Percentiles rank a stretch among this genome's conserved stretches.
Evolutionary conservation across 2,797 vertebrate genomes (phyloP).

Genomic region (Cichlasoma orientale): DNA sequence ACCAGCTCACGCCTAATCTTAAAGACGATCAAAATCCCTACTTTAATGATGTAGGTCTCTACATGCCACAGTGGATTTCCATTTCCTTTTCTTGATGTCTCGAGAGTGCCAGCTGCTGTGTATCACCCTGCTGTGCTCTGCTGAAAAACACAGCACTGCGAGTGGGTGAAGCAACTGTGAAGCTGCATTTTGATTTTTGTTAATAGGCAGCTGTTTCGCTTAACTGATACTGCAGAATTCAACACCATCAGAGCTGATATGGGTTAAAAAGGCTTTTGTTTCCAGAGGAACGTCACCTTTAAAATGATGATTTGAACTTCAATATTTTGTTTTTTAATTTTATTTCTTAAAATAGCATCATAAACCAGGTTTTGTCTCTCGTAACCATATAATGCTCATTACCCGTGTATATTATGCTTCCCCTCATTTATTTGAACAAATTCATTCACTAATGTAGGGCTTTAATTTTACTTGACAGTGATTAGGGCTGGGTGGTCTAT

Average conservation of each 20-base stretch:
- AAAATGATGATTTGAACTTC: background rate
- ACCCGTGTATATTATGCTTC: background rate
- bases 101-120: constrained; percentile 12
- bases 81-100: background rate
- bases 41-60: background rate
- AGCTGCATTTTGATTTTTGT: background rate
- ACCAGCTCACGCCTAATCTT: background rate
- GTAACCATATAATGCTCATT: background rate
- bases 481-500: background rate
- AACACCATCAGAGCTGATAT: background rate
- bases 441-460: background rate
- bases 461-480: background rate
- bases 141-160: background rate
- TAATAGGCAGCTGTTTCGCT: constrained; percentile 2
- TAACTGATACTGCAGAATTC: background rate
- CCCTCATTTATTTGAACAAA: background rate
- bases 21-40: too few relatives aligned
- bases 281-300: background rate
- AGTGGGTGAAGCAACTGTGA: background rate
- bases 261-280: background rate
- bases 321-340: background rate
- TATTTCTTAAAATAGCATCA: background rate
- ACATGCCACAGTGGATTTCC: background rate
- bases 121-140: background rate
- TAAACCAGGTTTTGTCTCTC: background rate